phyloP scores from a whole-genome alignment of 1,140 invertebrate genomes.

The Drosophila melanica region DNA sequence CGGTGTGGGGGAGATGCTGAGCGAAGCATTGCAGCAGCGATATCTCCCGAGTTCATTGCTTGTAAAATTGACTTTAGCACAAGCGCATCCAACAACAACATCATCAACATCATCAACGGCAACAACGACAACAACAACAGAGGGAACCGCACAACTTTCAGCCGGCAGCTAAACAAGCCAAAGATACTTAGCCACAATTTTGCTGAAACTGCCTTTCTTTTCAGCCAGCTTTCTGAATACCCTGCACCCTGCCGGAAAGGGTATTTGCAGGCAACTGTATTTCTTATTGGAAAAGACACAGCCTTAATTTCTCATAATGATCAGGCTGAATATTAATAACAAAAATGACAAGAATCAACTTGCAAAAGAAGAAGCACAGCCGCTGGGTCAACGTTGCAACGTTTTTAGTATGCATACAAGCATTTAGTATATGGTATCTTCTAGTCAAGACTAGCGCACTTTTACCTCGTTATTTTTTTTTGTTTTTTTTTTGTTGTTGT shows the following conservation, averaged over 20 bases:
- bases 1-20: background rate
- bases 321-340: too few species aligned
- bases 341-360: too few species aligned
- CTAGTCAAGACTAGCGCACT: background rate
- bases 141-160: conserved; percentile 35
- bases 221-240: conserved; percentile 20
- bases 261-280: background rate
- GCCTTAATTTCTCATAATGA: background rate
- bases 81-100: conserved; percentile 44
- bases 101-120: too few species aligned
- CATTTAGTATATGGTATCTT: background rate
- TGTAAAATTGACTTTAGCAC: conserved; percentile 76
- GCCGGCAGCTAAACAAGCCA: conserved; percentile 73
- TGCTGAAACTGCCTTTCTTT: conserved; percentile 42
- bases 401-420: too few species aligned
- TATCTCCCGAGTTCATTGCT: conserved; percentile 78
- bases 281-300: too few species aligned
- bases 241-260: background rate
- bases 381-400: too few species aligned
- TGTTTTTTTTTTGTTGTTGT: background rate
- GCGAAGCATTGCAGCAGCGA: conserved; percentile 35
- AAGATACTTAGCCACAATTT: conserved; percentile 77
- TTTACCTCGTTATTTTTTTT: conserved; percentile 4
- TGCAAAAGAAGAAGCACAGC: too few species aligned
- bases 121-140: conserved; percentile 3